phyloP scores from a whole-genome alignment of 2,797 vertebrate species.

The Setipinna tenuifilis region DNA sequence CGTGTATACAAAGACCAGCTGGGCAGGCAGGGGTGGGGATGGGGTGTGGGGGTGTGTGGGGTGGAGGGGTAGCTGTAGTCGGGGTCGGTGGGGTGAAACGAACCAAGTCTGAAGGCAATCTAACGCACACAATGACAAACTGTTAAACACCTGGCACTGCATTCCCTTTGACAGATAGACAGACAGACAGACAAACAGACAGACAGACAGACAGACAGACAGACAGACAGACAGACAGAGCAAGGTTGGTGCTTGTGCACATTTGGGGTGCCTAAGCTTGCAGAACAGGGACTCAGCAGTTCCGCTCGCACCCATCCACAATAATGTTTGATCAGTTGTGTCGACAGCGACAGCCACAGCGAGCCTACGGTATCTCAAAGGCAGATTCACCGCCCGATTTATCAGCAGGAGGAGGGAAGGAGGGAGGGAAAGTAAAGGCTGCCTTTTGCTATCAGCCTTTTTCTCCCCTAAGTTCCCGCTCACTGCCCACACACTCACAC shows the following conservation, averaged over 20 bases:
- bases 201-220: too few species aligned
- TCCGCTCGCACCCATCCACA: background rate
- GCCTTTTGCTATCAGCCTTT: conserved; percentile 2
- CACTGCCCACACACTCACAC: background rate
- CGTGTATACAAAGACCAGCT: too few species aligned
- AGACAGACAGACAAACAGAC: too few species aligned
- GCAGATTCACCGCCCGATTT: background rate
- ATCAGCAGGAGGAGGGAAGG: background rate
- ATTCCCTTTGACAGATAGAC: too few species aligned
- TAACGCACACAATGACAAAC: too few species aligned
- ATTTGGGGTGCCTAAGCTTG: background rate
- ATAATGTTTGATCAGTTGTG: background rate
- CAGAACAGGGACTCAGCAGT: background rate
- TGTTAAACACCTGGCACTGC: too few species aligned
- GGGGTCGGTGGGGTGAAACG: too few species aligned
- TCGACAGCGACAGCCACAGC: background rate
- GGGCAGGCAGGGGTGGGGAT: too few species aligned
- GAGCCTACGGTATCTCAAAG: conserved; percentile 1
- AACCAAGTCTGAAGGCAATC: too few species aligned
- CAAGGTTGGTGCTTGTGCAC: background rate
- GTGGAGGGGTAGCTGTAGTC: too few species aligned
- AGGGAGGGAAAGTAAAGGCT: background rate
- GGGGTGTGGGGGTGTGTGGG: too few species aligned
- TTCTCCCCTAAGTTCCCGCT: background rate
- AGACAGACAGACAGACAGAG: too few species aligned